Evolutionary conservation across 92 coral and sea anemone species (phyloP), one percentile per base, ranked within the genome.

Genomic region (Porites rus): DNA sequence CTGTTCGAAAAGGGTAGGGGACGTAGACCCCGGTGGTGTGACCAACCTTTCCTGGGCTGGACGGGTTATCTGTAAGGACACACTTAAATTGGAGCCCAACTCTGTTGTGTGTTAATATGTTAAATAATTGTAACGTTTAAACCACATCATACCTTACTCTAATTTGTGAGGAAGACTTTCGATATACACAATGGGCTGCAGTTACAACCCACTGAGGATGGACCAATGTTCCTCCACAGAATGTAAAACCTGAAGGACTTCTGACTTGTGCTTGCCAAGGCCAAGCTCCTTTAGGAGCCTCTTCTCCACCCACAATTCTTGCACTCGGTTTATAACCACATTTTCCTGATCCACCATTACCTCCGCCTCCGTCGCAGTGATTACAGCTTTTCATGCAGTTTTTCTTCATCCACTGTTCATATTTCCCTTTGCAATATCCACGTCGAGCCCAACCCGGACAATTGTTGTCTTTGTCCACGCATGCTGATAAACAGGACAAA

Each of bases 211-310:
- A 90, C 21, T 86, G 77, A 4, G 90, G 88, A 61, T 81, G 81
- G 53, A 90, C 77, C 63, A 90, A 72, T 16, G 93, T 81, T 22
- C 91, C 93, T 31, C 93, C 93, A 21, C 93, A 90, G 68, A 59
- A 86, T 17, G 87, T 79, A 51, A 86, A 86, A 54, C 88, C 88
- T 5, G 80, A 51, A 19, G 64, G 4, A 0, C 77, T 7, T 46
- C 86, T 83, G 66, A 90, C 74, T 69, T 73, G 77, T 52, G 91
- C 93, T 22, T 90, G 93, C 93, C 93, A 90, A 12, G 93, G 91
- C 88, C 90, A 86, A 24, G 90, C 90, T 28, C 93, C 90, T 70
- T 76, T 76, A 13, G 93, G 93, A 19, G 93, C 93, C 78, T 90
- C 90, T 38, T 84, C 81, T 13, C 93, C 93, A 64, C 93, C 93